Evolutionary conservation across 1,140 invertebrate species (phyloP), one percentile per base, ranked within the genome.

Genomic region (Hyposmocoma kahamanoa): DNA sequence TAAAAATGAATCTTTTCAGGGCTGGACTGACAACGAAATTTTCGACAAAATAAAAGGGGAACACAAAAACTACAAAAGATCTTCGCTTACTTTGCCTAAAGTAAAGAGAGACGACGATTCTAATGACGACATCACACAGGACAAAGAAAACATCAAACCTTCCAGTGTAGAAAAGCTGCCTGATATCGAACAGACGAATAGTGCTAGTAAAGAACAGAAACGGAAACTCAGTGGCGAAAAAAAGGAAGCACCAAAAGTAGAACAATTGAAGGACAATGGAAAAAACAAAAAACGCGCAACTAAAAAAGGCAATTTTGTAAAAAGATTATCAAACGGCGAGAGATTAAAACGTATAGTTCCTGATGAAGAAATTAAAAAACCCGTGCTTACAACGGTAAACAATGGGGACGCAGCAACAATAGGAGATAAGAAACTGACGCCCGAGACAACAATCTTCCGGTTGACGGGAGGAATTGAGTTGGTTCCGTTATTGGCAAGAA

Each of bases 401-500:
- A 47, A n/a, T 21, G 22, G 9, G 46, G 43, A 45, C 17, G 24
- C 4, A 47, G 20, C 22, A 61, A 51, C 22, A 49, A 53, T 39
- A 30, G 53, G n/a, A 36, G 68, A 80, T 53, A 80, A 74, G 53
- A 81, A 77, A 70, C 64, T 72, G 39, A 89, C 88, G 44, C 87
- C 81, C 36, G 88, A 82, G 63, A 81, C 72, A 44, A 60, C 62
- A 41, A 84, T 80, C 54, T 64, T 90, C 59, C 89, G 86, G 22
- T 34, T 67, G 85, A 86, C 86, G 1, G 86, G 90, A 6, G 91
- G 91, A 24, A 87, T 92, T 47, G 91, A 92, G 77, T 79, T 92
- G 56, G 91, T 92, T 21, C 90, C 91, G n/a, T 72, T 92, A 21
- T 77, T 93, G 52, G 90, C 90, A 11, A 84, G 88, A 52, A 81